A percentile compares a stretch with the other conserved stretches of the same genome.
These are phyloP conservation scores for Anarsia innoxiella DNA, from an alignment of 2,888 invertebrate genomes.

Conservation along the genomic window DNA sequence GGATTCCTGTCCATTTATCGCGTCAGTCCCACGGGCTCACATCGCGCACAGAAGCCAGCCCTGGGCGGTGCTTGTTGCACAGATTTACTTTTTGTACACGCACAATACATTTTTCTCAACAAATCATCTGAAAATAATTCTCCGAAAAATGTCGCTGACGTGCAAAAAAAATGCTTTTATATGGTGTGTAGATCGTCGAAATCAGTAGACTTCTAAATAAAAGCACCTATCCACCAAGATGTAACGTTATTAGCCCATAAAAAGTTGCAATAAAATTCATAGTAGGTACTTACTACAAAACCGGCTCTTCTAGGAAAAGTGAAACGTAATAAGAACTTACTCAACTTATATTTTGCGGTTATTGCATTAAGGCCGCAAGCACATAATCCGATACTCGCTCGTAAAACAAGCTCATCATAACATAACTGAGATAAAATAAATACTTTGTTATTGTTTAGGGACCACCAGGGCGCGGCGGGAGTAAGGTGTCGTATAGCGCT, in stretches of 20 bases:
- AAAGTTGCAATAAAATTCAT: slow-evolving; percentile 16
- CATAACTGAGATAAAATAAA: slow-evolving; percentile 53
- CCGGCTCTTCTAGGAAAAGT: slow-evolving; percentile 25
- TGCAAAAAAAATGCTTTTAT: not conserved
- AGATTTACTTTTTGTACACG: slow-evolving; percentile 50
- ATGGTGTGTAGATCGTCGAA: not conserved
- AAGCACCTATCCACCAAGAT: not conserved
- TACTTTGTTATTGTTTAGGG: slow-evolving; percentile 61
- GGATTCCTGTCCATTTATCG: slow-evolving; percentile 52
- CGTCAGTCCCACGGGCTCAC: slow-evolving; percentile 62
- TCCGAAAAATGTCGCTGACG: slow-evolving; percentile 1
- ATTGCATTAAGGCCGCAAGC: slow-evolving; percentile 34
- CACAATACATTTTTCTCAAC: slow-evolving; percentile 44
- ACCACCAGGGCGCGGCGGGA: slow-evolving; percentile 49
- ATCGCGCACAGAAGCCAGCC: slow-evolving; percentile 58
- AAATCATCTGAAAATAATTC: slow-evolving; percentile 37
- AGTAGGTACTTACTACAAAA: slow-evolving; percentile 24
- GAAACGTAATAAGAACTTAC: slow-evolving; percentile 20
- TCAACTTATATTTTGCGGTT: slow-evolving; percentile 40
- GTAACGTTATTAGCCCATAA: not conserved
- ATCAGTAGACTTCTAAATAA: not conserved
- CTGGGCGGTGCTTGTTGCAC: slow-evolving; percentile 44
- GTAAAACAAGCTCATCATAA: slow-evolving; percentile 42
- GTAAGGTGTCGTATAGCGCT: slow-evolving; percentile 24
- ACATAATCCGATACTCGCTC: slow-evolving; percentile 30